These are phyloP conservation scores for Condylura cristata DNA, from an alignment of 2,113 vertebrate species.

Conservation along the genomic window DNA sequence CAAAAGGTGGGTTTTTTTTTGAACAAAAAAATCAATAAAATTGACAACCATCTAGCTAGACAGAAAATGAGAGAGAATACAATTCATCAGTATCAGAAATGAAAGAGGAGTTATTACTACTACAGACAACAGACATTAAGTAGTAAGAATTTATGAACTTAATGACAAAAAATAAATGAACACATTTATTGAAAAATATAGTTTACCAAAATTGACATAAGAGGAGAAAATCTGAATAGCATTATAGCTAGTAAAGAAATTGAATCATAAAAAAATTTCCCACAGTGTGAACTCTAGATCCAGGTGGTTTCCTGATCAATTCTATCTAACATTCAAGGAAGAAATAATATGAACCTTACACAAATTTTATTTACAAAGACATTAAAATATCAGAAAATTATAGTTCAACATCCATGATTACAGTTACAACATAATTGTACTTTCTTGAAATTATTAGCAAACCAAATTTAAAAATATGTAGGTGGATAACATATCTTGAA, in stretches of 20 bases:
- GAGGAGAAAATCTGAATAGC: background rate
- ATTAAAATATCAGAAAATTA: background rate
- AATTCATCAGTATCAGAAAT: background rate
- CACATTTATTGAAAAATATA: background rate
- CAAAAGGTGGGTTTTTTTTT: background rate
- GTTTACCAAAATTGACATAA: background rate
- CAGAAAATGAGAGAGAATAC: background rate
- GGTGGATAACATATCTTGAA: background rate
- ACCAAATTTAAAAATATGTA: background rate
- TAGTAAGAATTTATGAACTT: background rate
- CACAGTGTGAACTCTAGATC: background rate
- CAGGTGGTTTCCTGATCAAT: background rate
- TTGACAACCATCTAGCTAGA: background rate
- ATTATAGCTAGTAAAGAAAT: background rate
- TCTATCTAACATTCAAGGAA: background rate
- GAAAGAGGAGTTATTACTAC: background rate
- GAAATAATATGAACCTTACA: background rate
- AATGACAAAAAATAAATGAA: background rate
- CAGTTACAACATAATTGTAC: background rate
- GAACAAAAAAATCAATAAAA: slow-evolving; percentile 10
- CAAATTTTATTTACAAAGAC: background rate
- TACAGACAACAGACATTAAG: background rate
- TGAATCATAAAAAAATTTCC: background rate
- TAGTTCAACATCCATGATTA: background rate
- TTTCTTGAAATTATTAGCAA: background rate